Base-by-base conservation (phyloP, 2,888 invertebrate genomes). In the Cyclophora punctaria region DNA sequence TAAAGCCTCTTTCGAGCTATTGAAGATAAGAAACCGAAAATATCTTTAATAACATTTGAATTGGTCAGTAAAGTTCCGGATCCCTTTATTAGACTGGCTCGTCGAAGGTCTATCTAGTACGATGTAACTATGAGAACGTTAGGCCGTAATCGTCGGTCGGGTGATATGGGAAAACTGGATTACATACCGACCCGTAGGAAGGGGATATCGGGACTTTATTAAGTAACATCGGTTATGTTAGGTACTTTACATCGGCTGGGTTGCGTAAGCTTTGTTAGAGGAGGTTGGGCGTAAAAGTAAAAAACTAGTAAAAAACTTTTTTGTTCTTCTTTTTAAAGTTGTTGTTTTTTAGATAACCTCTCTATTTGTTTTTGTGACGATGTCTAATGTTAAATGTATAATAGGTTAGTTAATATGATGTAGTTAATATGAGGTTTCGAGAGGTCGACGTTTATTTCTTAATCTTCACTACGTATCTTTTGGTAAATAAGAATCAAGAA, bases 131-230 rank as follows among this genome's bases (percentile, higher is more conserved):
- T 44, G 61, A 64, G 69, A 67, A 79, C 74, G 69, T 66, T 66
- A 71, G 70, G 65, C 68, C 66, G 60, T 79, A 73, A 82, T 76
- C 69, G 74, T 71, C 66, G 73, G 60, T 66, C 71, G 64, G 67
- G 74, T 75, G 79, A 80, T 83, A 82, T 79, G 72, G 68, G 71
- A 67, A 70, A 72, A 68, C 69, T 62, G 60, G 62, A 57, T 52
- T 53, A 47, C 53, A 70, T 71, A 73, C 73, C 20, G 20, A 71
- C 68, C 63, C 37, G 37, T 37, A 37, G 4, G 37, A 37, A 37
- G 37, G 5, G 37, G 37, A 37, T 37, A 37, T 37, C 37, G 37
- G 37, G 5, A 37, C 37, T 37, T 37, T 46, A 40, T 3, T 1
- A 45, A 45, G 34, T 45, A 45, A 45, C 41, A 44, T 6, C 20